A percentile compares a stretch with the other conserved stretches of the same genome.
Conservation (phyloP, 2,888 invertebrate species). For the Brachyptera risi region DNA sequence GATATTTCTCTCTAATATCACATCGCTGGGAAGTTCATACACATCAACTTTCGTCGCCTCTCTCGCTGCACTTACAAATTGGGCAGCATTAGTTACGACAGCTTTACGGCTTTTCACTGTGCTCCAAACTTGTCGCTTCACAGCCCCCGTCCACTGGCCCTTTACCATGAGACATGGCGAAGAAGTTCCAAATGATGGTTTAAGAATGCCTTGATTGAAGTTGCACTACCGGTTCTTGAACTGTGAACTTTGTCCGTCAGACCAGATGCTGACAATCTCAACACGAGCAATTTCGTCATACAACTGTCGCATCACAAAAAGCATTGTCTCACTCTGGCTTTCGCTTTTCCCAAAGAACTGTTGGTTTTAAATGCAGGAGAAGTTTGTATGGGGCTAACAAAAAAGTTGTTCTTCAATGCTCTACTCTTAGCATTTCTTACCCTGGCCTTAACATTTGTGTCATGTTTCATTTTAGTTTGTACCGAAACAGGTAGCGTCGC, state of each 20-base stretch:
- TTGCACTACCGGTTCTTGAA: conserved; percentile 6
- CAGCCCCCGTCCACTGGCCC: background rate
- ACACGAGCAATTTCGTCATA: too few species aligned
- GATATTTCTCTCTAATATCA: background rate
- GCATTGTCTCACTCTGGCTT: background rate
- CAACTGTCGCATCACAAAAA: background rate
- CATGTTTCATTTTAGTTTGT: too few species aligned
- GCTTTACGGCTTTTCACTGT: background rate
- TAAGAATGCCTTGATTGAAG: background rate
- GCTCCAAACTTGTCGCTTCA: background rate
- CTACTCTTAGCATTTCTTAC: background rate
- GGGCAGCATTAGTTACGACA: background rate
- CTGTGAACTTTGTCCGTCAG: conserved; percentile 7
- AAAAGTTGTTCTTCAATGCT: background rate
- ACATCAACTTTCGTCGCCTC: background rate
- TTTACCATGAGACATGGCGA: conserved; percentile 2
- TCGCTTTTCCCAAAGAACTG: background rate
- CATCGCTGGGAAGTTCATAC: background rate
- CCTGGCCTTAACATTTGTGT: background rate
- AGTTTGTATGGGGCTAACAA: background rate
- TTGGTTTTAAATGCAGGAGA: background rate
- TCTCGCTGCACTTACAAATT: background rate
- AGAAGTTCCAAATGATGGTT: background rate
- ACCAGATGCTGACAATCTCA: background rate
- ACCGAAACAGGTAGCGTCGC: too few species aligned